These are phyloP conservation scores for Cartodere bifasciata DNA, from an alignment of 2,888 invertebrate genomes.

Conservation along the genomic window DNA sequence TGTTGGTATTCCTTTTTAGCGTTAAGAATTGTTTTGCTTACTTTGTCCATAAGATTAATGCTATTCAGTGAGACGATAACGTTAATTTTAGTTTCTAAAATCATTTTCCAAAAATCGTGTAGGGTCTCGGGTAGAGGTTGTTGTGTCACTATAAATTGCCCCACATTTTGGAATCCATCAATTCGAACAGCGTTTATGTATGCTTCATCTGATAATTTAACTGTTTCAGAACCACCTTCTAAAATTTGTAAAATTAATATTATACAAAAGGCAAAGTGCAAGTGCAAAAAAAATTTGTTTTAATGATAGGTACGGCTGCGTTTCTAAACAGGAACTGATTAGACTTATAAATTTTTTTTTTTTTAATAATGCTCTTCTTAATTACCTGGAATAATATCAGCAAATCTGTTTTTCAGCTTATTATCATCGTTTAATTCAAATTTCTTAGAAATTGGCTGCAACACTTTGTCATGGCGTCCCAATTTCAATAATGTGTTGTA, in stretches of 20 bases:
- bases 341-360: too few relatives aligned
- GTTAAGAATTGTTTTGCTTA: too few relatives aligned
- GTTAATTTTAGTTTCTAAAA: constrained; percentile 29
- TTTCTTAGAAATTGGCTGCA: not conserved
- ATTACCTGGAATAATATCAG: constrained; percentile 8
- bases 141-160: constrained; percentile 35
- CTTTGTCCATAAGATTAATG: constrained; percentile 28
- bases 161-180: constrained; percentile 27
- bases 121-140: constrained; percentile 35
- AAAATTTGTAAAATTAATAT: too few relatives aligned
- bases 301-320: too few relatives aligned
- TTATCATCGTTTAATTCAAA: not conserved
- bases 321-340: too few relatives aligned
- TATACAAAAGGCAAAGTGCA: too few relatives aligned
- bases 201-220: constrained; percentile 18
- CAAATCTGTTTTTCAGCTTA: constrained; percentile 5
- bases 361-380: too few relatives aligned
- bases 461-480: not conserved
- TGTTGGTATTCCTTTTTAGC: too few relatives aligned
- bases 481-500: too few relatives aligned
- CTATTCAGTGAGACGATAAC: constrained; percentile 33
- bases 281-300: too few relatives aligned
- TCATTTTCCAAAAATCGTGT: constrained; percentile 34
- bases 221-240: too few relatives aligned
- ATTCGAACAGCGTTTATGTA: constrained; percentile 37